These are phyloP conservation scores for Drosophila bifasciata DNA, from an alignment of 1,140 invertebrate genomes.

Conservation along the genomic window DNA sequence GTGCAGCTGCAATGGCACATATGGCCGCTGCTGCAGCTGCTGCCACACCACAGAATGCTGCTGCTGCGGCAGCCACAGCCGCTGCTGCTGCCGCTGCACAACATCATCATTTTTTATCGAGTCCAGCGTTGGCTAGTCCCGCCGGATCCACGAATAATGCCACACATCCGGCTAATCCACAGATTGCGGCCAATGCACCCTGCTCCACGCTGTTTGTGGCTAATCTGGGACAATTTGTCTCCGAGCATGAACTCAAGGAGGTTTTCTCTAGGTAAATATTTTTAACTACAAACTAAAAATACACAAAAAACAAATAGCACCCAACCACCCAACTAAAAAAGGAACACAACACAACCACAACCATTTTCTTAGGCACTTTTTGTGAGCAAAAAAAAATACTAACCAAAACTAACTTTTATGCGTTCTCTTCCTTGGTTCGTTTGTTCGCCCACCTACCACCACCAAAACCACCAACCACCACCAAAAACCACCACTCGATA, in stretches of 20 bases:
- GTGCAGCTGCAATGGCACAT: constrained; percentile 89
- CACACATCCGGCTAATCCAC: constrained; percentile 85
- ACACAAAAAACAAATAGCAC: constrained; percentile 15
- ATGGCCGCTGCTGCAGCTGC: constrained; percentile 84
- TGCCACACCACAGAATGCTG: constrained; percentile 53
- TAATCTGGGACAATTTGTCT: constrained; percentile 97
- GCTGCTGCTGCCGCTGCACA: constrained; percentile 68
- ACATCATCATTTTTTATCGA: constrained; percentile 90
- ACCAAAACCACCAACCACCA: no score
- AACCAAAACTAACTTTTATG: constrained; percentile 42
- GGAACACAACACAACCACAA: constrained; percentile 2
- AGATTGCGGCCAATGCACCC: constrained; percentile 88
- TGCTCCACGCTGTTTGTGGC: constrained; percentile 99
- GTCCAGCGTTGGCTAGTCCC: constrained; percentile 93
- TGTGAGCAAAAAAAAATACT: constrained; percentile 36
- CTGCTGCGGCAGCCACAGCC: constrained; percentile 75
- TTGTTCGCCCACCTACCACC: constrained; percentile 46
- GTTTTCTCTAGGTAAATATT: constrained; percentile 96
- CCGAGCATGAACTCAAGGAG: constrained; percentile 98
- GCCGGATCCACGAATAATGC: constrained; percentile 90
- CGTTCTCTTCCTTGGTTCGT: constrained; percentile 55
- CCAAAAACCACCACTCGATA: constrained; percentile 24
- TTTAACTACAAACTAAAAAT: no score
- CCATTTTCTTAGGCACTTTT: constrained; percentile 34
- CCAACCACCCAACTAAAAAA: constrained; percentile 16